These are phyloP conservation scores for Campodea augens DNA, from an alignment of 1,140 invertebrate species.

Conservation along the genomic window DNA sequence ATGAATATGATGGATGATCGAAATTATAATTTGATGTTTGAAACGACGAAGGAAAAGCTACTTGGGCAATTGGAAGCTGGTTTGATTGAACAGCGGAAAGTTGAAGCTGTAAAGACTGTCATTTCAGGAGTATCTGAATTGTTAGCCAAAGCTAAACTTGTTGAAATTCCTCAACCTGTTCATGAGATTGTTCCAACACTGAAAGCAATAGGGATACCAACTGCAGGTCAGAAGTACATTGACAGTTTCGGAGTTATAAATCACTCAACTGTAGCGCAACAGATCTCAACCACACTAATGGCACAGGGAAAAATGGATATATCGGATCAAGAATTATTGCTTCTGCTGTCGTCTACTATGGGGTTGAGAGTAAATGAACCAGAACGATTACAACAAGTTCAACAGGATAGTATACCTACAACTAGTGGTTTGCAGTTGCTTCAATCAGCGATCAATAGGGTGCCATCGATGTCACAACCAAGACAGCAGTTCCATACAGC, in stretches of 20 bases:
- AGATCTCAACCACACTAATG: conserved; percentile 51
- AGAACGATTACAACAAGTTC: not conserved
- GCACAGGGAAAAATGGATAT: conserved; percentile 57
- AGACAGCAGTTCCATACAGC: not conserved
- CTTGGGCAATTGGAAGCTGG: conserved; percentile 59
- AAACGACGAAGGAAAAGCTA: conserved; percentile 65
- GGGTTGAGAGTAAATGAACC: conserved; percentile 25
- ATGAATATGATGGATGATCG: conserved; percentile 47
- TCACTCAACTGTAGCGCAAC: conserved; percentile 48
- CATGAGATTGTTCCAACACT: not conserved
- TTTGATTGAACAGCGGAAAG: conserved; percentile 32
- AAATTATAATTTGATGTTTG: conserved; percentile 48
- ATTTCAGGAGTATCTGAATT: not conserved
- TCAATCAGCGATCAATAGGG: not conserved
- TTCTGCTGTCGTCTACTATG: conserved; percentile 52
- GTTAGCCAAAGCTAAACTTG: not conserved
- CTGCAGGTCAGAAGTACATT: conserved; percentile 31
- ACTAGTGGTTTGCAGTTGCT: not conserved
- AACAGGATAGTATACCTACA: conserved; percentile 2
- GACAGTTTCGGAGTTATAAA: conserved; percentile 45
- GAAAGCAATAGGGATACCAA: not conserved
- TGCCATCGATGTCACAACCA: not conserved
- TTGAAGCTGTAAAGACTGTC: not conserved
- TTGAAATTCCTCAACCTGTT: not conserved
- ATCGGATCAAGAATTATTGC: conserved; percentile 48